Base-by-base conservation (phyloP, 1,140 invertebrate species). In the Pseudomyrmex pallidus region DNA sequence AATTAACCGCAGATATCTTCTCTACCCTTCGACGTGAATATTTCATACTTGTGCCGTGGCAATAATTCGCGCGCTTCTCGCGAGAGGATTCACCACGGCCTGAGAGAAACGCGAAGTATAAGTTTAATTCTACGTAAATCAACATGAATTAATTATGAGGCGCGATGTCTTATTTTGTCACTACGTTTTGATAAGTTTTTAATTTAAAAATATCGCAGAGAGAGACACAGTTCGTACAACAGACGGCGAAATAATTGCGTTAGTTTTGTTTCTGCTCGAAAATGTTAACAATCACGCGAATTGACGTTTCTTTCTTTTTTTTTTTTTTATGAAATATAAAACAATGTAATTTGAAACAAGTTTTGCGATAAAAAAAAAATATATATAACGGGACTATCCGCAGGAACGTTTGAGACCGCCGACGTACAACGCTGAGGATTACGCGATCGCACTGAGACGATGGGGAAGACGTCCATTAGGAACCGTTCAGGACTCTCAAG, bases 391-490 rank as follows among this genome's bases (percentile, higher is more conserved):
- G 48, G 50, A 62, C 4, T 85, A 57, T 88, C 78, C 15, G 62
- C 91, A 97, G 96, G 97, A 97, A 91, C 97, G 97, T 88, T 96
- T 97, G 90, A 94, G 97, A 68, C 97, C 97, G 67, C 97, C 97
- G 2, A 96, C 97, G 22, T 98, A 98, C 94, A 98, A 98, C 93
- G 96, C 97, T 0, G 97, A 98, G 92, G 97, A 98, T 91, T 98
- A 98, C 91, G 96, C 96, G 3, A 94, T 96, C 10, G 96, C 97
- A 0, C 91, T 98, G 64, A 96, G 96, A 86, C 97, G 97, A 95
- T 97, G 96, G 95, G 96, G 96, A 85, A 95, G 96, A 93, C 95
- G 96, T 85, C 93, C 95, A 77, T 76, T 93, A 48, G 93, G 93
- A n/a, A 89, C 87, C 54, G 68, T 87, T 62, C 92, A 92, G 64